Evolutionary conservation across 2,888 invertebrate genomes (phyloP).

Genomic region (Drosophila suboccidentalis): DNA sequence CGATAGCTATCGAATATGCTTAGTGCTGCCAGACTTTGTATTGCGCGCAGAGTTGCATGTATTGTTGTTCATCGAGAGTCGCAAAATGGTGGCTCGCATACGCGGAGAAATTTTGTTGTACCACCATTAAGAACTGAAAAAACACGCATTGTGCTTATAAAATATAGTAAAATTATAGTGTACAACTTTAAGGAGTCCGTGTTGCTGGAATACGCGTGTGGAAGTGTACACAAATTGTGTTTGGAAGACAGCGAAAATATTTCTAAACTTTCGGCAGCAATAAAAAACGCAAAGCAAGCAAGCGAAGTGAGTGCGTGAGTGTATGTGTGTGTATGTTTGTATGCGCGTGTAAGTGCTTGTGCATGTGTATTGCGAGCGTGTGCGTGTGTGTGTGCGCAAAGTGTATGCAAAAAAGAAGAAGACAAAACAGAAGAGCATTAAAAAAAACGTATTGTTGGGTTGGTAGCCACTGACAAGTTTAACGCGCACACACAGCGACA

Average conservation of each 20-base stretch:
- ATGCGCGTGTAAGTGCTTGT: slow-evolving; percentile 50
- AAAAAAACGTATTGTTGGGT: slow-evolving; percentile 66
- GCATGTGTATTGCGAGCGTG: slow-evolving; percentile 51
- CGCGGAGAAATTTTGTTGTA: slow-evolving; percentile 81
- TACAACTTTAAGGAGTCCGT: slow-evolving; percentile 67
- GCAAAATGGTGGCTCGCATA: slow-evolving; percentile 82
- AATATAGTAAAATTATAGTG: slow-evolving; percentile 67
- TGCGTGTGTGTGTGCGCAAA: slow-evolving; percentile 75
- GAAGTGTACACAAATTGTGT: slow-evolving; percentile 51
- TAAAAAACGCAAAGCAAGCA: slow-evolving; percentile 73
- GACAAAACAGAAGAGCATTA: slow-evolving; percentile 75
- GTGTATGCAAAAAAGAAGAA: slow-evolving; percentile 81
- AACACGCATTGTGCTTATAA: slow-evolving; percentile 68
- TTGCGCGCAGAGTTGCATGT: slow-evolving; percentile 61
- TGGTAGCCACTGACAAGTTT: slow-evolving; percentile 61
- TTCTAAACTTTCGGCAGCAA: slow-evolving; percentile 56
- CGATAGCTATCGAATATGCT: slow-evolving; percentile 28
- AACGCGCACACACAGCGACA: slow-evolving; percentile 61
- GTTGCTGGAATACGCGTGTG: slow-evolving; percentile 55
- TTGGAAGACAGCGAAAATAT: slow-evolving; percentile 64
- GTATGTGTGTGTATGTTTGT: slow-evolving; percentile 36
- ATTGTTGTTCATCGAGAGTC: slow-evolving; percentile 70
- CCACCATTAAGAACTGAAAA: slow-evolving; percentile 71
- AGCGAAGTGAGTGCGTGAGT: slow-evolving; percentile 70
- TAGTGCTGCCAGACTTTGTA: slow-evolving; percentile 55